Evolutionary conservation across 2,797 vertebrate genomes (phyloP).

Genomic region (Monodelphis domestica): DNA sequence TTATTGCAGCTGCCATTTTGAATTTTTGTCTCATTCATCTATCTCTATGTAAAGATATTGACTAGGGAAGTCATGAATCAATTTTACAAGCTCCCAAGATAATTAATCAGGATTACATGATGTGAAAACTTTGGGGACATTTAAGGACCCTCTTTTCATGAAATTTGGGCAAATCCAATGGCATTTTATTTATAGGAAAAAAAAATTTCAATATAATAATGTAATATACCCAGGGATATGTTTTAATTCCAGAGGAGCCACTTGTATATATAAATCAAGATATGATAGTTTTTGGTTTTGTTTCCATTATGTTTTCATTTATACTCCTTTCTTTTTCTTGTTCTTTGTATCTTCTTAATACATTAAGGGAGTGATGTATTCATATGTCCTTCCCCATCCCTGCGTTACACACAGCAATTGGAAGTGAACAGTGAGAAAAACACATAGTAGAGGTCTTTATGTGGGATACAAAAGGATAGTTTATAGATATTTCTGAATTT

Average conservation of each 20-base stretch:
- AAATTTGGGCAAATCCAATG: background rate
- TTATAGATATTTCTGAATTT: background rate
- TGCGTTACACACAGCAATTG: background rate
- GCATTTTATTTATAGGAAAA: background rate
- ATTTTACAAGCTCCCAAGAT: background rate
- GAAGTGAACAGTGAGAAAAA: background rate
- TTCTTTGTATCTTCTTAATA: background rate
- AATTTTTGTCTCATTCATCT: background rate
- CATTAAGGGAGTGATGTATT: too few relatives aligned
- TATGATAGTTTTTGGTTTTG: background rate
- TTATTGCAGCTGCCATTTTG: background rate
- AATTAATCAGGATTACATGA: background rate
- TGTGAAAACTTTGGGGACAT: background rate
- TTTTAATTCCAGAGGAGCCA: background rate
- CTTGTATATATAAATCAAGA: background rate
- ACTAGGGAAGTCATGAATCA: background rate
- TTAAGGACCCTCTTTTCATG: background rate
- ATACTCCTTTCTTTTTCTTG: background rate
- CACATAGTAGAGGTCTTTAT: background rate
- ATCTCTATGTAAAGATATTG: background rate
- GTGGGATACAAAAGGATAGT: background rate
- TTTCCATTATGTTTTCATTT: background rate
- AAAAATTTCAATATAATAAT: background rate
- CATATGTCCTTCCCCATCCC: too few relatives aligned
- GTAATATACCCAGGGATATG: background rate